A percentile compares a stretch with the other conserved stretches of the same genome.
Conservation (phyloP, 2,113 vertebrate genomes). For the Crotalus helleri region DNA sequence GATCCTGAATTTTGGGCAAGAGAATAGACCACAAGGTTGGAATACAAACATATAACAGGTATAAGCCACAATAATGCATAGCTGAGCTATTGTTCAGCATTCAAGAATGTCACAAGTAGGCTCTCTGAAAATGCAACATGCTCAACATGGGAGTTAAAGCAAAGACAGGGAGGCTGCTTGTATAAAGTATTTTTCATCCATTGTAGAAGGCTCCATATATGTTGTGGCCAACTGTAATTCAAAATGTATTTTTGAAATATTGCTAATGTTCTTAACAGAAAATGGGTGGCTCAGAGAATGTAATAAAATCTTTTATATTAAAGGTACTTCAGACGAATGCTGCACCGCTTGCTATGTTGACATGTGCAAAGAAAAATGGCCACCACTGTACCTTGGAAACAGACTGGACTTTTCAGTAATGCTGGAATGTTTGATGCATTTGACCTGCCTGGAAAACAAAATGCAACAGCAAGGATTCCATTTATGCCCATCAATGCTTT, state of each 20-base stretch:
- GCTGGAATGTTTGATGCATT: neutral
- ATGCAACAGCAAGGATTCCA: neutral
- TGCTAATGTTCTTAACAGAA: neutral
- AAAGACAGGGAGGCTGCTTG: neutral
- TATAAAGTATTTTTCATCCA: neutral
- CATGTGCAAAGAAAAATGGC: neutral
- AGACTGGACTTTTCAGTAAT: neutral
- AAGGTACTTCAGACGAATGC: neutral
- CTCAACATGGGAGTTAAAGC: neutral
- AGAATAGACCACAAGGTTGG: too few species aligned
- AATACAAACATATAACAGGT: too few species aligned
- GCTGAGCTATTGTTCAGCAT: too few species aligned
- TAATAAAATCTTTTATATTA: neutral
- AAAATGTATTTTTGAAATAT: neutral
- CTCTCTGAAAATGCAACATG: neutral
- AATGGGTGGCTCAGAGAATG: neutral
- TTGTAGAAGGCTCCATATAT: neutral
- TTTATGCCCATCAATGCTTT: neutral
- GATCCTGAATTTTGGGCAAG: too few species aligned
- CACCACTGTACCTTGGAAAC: neutral
- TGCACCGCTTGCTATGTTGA: neutral
- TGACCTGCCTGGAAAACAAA: neutral
- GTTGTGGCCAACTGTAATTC: neutral
- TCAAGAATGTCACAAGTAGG: neutral
- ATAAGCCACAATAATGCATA: too few species aligned